Evolutionary conservation across 1,140 invertebrate genomes (phyloP), one percentile per base, ranked within the genome.

Genomic region (Aphelinus certus): DNA sequence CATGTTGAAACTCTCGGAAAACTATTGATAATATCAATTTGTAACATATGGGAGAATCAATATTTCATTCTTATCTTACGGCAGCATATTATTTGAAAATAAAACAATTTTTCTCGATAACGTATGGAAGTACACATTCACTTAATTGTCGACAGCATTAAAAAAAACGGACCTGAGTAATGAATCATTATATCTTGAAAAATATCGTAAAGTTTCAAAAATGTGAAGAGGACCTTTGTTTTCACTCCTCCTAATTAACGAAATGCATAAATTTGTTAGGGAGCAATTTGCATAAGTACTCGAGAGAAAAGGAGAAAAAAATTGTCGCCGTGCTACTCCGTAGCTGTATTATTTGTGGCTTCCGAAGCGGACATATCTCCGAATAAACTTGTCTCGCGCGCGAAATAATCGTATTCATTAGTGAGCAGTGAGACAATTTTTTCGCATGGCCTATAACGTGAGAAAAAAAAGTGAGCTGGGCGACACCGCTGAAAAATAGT

Each of bases 351-450:
- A 61, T 73, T 7, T 56, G 43, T 42, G 45, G 51, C 51, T 47
- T 9, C 3, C 10, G 60, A 57, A 70, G 61, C 61, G 62, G 7
- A 51, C 57, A 55, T 49, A 42, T 46, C 3, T 60, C 48, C 63
- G 56, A 56, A 53, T 53, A 63, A 74, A 63, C 66, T 63, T 45
- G 58, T 56, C 51, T 58, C n/a, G 58, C 26, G 63, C 3, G 51
- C 3, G 70, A 73, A 75, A 58, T 71, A 76, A 67, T 71, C 49
- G n/a, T n/a, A 76, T 65, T 76, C 68, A 67, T 66, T 65, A 75
- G 53, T 61, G 51, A 7, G 10, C 9, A 4, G 7, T 10, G 67
- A 58, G 60, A 71, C 56, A 66, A 67, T 76, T 75, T 76, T 76
- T 69, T 47, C 49, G 63, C 57, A 61, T 76, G 61, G 57, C 43